A percentile compares a stretch with the other conserved stretches of the same genome.
Conservation (phyloP, 1,140 invertebrate species). For the Rhopalosiphum maidis region DNA sequence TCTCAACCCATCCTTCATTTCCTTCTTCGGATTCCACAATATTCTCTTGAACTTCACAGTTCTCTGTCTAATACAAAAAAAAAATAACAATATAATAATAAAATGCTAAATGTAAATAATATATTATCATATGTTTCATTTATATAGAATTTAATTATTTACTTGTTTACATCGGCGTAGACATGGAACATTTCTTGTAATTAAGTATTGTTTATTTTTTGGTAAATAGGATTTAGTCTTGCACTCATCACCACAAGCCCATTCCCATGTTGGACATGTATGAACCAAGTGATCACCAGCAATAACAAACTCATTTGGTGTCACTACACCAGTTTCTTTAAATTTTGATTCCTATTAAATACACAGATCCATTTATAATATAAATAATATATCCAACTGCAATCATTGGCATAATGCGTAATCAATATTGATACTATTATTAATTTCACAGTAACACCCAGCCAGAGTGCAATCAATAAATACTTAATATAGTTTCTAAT, state of each 20-base stretch:
- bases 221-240: conserved; percentile 89
- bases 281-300: conserved; percentile 98
- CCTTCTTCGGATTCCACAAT: conserved; percentile 89
- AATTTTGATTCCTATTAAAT: conserved; percentile 93
- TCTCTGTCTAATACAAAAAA: conserved; percentile 76
- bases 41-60: conserved; percentile 85
- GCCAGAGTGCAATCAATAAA: background rate
- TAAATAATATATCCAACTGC: background rate
- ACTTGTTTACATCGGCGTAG: conserved; percentile 91
- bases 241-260: conserved; percentile 89
- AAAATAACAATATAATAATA: conserved; percentile 5
- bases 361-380: background rate
- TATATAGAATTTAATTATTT: conserved; percentile 55
- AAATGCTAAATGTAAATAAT: too few species aligned
- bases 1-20: conserved; percentile 98
- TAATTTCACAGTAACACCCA: background rate
- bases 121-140: too few species aligned
- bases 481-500: too few species aligned
- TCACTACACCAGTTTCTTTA: conserved; percentile 95
- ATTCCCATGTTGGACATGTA: conserved; percentile 99
- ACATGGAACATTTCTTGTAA: conserved; percentile 96
- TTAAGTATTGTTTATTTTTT: conserved; percentile 95
- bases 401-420: background rate
- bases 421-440: background rate
- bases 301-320: conserved; percentile 94